Evolutionary conservation across 2,797 vertebrate genomes (phyloP).

Genomic region (Lepus townsendii): DNA sequence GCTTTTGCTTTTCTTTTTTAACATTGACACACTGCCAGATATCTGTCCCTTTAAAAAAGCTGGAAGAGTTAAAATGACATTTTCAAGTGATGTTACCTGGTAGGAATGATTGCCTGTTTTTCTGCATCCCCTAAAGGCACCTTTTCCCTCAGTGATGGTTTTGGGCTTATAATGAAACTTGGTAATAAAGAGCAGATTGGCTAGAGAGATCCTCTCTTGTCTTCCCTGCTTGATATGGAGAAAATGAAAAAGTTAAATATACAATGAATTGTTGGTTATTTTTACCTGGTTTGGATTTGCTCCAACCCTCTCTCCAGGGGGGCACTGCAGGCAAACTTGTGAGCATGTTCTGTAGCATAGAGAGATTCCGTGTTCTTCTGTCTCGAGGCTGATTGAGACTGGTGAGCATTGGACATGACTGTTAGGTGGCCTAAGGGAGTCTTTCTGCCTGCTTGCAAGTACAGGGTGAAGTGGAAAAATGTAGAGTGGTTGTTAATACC

Average conservation of each 20-base stretch:
- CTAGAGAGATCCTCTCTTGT: background rate
- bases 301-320: background rate
- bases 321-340: background rate
- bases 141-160: background rate
- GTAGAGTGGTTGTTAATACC: background rate
- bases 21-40: background rate
- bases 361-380: background rate
- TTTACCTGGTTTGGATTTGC: background rate
- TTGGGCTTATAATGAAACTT: background rate
- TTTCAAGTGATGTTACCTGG: background rate
- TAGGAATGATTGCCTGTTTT: background rate
- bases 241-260: background rate
- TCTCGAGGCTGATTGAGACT: background rate
- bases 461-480: background rate
- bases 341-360: background rate
- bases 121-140: background rate
- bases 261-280: background rate
- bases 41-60: background rate
- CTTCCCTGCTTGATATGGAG: background rate
- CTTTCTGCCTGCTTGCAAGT: background rate
- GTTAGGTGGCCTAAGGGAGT: background rate
- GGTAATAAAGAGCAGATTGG: background rate
- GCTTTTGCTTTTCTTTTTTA: background rate
- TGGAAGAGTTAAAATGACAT: slow-evolving; percentile 12
- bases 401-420: background rate